Evolutionary conservation across 1,140 invertebrate genomes (phyloP).

Genomic region (Bombus huntii): DNA sequence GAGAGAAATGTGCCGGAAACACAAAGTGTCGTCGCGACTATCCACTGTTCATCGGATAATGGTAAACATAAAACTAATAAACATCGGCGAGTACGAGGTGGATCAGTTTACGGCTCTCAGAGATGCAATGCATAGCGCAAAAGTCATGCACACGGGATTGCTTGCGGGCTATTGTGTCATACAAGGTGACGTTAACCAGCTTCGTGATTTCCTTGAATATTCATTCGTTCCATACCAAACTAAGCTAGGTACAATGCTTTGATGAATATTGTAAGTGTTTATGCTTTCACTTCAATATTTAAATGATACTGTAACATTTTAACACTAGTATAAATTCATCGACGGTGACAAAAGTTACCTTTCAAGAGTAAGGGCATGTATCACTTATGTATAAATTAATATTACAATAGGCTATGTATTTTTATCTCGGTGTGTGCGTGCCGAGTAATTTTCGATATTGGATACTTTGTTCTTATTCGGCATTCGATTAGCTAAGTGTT

Average conservation of each 20-base stretch:
- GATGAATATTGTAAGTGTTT: conserved; percentile 38
- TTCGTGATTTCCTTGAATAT: conserved; percentile 56
- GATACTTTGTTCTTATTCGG: not conserved
- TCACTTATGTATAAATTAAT: not conserved
- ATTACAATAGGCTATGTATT: not conserved
- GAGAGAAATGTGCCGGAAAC: not conserved
- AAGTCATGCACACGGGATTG: conserved; percentile 35
- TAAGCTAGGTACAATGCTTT: conserved; percentile 15
- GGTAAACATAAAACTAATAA: conserved; percentile 40
- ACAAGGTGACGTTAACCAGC: conserved; percentile 48
- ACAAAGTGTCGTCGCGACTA: not conserved
- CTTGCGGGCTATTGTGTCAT: conserved; percentile 28
- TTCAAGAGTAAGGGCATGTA: not conserved
- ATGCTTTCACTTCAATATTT: not conserved
- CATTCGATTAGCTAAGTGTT: not conserved
- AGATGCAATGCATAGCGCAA: conserved; percentile 56
- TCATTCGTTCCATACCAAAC: conserved; percentile 9
- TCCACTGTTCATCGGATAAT: conserved; percentile 28
- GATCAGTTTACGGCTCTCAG: conserved; percentile 44
- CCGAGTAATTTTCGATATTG: not conserved
- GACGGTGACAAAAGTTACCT: not conserved
- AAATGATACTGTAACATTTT: not conserved
- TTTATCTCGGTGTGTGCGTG: not conserved
- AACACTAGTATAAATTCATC: not conserved
- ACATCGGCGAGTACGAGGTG: not conserved